These are phyloP conservation scores for Vanacampus margaritifer DNA, from an alignment of 2,113 vertebrate species.

Conservation along the genomic window DNA sequence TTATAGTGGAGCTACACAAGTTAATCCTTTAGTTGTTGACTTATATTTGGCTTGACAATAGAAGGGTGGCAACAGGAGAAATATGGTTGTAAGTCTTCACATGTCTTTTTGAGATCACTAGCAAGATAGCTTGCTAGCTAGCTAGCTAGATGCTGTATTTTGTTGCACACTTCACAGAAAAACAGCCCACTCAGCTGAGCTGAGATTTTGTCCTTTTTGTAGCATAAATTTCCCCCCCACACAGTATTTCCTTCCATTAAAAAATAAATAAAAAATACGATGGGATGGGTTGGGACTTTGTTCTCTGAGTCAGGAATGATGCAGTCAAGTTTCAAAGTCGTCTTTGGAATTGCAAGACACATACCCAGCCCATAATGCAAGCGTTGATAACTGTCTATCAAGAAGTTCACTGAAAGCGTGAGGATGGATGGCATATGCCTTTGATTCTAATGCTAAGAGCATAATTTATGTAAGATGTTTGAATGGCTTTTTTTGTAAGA, in stretches of 20 bases:
- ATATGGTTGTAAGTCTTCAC: too few species aligned
- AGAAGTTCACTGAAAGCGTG: slow-evolving; percentile 62
- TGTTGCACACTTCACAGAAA: too few species aligned
- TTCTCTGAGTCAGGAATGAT: slow-evolving; percentile 29
- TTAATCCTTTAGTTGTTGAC: background rate
- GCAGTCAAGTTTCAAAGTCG: slow-evolving; percentile 40
- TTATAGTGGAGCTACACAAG: background rate
- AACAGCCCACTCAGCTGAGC: too few species aligned
- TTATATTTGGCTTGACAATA: background rate
- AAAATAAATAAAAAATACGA: background rate
- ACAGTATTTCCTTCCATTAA: slow-evolving; percentile 5
- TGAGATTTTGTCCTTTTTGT: slow-evolving; percentile 1
- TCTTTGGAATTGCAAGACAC: slow-evolving; percentile 53
- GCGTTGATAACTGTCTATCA: slow-evolving; percentile 66
- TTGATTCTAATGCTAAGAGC: slow-evolving; percentile 80
- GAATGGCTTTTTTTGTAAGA: slow-evolving; percentile 74
- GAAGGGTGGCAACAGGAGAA: background rate
- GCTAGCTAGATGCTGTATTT: background rate
- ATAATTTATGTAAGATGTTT: slow-evolving; percentile 80
- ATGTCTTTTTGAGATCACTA: background rate
- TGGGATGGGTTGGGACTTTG: slow-evolving; percentile 6
- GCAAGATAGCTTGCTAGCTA: background rate
- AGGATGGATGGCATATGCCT: slow-evolving; percentile 57
- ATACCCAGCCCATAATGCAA: slow-evolving; percentile 55
- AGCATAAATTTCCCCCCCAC: slow-evolving; percentile 7